A percentile compares a stretch with the other conserved stretches of the same genome.
Evolutionary conservation across 2,888 invertebrate species (phyloP).

Genomic region (Copidosoma aretas): DNA sequence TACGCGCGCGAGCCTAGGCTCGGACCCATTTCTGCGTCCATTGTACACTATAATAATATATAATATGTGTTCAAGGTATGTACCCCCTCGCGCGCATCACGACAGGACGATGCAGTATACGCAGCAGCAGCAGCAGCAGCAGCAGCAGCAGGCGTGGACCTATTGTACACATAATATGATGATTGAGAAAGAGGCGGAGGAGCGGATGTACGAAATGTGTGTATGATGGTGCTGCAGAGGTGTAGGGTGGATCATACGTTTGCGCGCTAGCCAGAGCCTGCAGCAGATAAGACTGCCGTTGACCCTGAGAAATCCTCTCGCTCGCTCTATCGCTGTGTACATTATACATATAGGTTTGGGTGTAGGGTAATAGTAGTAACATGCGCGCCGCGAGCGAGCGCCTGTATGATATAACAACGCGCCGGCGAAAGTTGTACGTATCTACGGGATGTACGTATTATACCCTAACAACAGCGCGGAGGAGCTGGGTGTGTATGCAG

Average conservation of each 20-base stretch:
- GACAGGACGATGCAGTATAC: too few species aligned
- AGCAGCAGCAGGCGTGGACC: constrained; percentile 38
- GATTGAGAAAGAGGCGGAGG: constrained; percentile 40
- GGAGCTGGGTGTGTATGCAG: too few species aligned
- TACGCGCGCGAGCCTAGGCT: too few species aligned
- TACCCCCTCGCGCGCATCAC: too few species aligned
- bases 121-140: constrained; percentile 38
- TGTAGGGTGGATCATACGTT: neutral
- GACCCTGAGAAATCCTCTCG: constrained; percentile 49
- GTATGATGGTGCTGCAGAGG: constrained; percentile 27
- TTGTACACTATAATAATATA: too few species aligned
- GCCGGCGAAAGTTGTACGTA: constrained; percentile 1
- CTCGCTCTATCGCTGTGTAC: constrained; percentile 16
- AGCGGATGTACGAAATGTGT: constrained; percentile 29
- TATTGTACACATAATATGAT: too few species aligned
- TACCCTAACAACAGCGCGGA: too few species aligned
- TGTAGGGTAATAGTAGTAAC: neutral
- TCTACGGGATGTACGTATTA: too few species aligned
- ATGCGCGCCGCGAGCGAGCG: neutral
- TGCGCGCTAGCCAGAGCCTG: constrained; percentile 12
- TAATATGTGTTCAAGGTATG: too few species aligned
- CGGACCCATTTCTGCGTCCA: too few species aligned
- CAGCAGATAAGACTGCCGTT: too few species aligned
- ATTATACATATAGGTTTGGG: too few species aligned
- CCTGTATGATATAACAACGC: constrained; percentile 47